These are phyloP conservation scores for Heterocephalus glaber DNA, from an alignment of 2,113 vertebrate genomes.

Conservation along the genomic window DNA sequence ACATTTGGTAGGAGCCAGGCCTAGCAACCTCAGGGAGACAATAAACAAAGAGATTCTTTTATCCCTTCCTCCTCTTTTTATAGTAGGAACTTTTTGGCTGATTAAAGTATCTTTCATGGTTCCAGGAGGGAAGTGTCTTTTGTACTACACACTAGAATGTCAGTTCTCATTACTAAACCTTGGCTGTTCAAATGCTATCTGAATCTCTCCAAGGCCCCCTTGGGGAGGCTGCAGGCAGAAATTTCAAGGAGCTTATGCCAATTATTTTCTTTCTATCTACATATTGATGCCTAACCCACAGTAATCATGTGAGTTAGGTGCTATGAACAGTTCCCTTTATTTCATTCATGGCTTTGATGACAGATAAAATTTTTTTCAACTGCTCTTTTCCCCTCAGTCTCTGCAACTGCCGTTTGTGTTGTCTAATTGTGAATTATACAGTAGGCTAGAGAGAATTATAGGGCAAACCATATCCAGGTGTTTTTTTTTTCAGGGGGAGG, in stretches of 20 bases:
- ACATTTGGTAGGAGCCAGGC: constrained; percentile 1
- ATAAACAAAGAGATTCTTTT: constrained; percentile 48
- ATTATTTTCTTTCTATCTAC: constrained; percentile 80
- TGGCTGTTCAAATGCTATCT: constrained; percentile 78
- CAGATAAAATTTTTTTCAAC: background rate
- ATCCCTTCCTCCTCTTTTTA: background rate
- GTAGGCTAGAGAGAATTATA: background rate
- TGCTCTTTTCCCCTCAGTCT: background rate
- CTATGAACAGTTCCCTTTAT: constrained; percentile 47
- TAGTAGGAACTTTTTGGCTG: constrained; percentile 74
- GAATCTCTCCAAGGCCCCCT: constrained; percentile 76
- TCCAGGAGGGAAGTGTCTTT: constrained; percentile 76
- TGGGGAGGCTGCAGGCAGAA: constrained; percentile 74
- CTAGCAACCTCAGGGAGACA: constrained; percentile 19
- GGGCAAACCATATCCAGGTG: background rate
- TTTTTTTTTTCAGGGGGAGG: background rate
- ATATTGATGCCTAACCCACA: constrained; percentile 73
- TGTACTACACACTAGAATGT: constrained; percentile 77
- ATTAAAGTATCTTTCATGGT: constrained; percentile 73
- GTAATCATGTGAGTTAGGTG: constrained; percentile 58
- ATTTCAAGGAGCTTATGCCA: constrained; percentile 79
- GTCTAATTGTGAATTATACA: background rate
- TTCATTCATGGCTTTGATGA: constrained; percentile 66
- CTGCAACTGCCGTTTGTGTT: constrained; percentile 20
- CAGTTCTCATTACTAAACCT: constrained; percentile 77